phyloP scores from a whole-genome alignment of 1,140 invertebrate genomes.

The Formica selysi region DNA sequence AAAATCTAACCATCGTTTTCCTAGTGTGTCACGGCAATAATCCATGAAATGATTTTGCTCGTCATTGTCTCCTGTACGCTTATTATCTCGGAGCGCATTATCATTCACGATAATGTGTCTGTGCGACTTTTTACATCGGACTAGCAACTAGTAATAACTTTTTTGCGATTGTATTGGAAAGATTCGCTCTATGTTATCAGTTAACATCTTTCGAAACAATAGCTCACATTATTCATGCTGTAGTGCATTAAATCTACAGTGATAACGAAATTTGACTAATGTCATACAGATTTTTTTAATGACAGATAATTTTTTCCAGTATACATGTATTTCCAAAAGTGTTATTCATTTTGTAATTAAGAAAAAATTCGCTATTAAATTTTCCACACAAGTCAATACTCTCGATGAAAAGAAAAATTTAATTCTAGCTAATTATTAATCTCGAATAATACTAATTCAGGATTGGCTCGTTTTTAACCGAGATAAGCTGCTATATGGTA shows the following conservation, averaged over 20 bases:
- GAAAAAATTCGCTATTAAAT: background rate
- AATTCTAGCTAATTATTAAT: background rate
- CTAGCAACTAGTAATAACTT: constrained; percentile 8
- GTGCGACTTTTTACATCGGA: constrained; percentile 13
- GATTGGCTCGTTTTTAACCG: background rate
- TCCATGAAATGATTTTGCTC: constrained; percentile 46
- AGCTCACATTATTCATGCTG: background rate
- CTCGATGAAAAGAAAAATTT: background rate
- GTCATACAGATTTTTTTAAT: background rate
- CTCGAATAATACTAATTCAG: background rate
- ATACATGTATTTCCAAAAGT: background rate
- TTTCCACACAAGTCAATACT: background rate
- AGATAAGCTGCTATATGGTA: background rate
- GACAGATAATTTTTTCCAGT: background rate
- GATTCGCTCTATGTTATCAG: constrained; percentile 3
- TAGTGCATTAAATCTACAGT: background rate
- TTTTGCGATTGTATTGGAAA: background rate
- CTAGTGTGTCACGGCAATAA: constrained; percentile 57
- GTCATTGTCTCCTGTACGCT: constrained; percentile 50
- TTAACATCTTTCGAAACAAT: background rate
- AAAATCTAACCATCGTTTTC: constrained; percentile 38
- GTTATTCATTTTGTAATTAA: background rate
- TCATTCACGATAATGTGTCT: constrained; percentile 43
- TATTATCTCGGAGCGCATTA: constrained; percentile 47
- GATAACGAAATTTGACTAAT: constrained; percentile 8